phyloP scores from a whole-genome alignment of 2,797 vertebrate species.

The Tauraco hartlaubi region DNA sequence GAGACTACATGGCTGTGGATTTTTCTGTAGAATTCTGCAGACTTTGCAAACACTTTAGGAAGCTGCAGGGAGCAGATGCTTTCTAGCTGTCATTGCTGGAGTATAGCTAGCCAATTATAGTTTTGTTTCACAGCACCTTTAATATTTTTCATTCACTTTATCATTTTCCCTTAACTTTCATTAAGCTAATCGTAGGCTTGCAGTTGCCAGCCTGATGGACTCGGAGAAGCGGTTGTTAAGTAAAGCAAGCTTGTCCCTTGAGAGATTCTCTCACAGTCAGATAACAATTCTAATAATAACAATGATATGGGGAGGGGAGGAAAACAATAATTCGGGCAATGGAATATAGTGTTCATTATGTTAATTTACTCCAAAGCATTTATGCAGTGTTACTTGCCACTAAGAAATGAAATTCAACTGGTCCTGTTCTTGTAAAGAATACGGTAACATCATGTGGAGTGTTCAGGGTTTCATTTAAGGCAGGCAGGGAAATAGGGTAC shows the following conservation, averaged over 20 bases:
- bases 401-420: not conserved
- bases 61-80: not conserved
- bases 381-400: not conserved
- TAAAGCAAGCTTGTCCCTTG: slow-evolving; percentile 8
- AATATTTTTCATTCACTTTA: slow-evolving; percentile 31
- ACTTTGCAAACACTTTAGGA: slow-evolving; percentile 16
- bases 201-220: slow-evolving; percentile 29
- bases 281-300: slow-evolving; percentile 47
- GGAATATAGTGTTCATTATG: slow-evolving; percentile 25
- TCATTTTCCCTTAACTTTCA: slow-evolving; percentile 22
- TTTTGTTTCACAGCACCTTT: slow-evolving; percentile 30
- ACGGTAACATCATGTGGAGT: not conserved
- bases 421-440: not conserved
- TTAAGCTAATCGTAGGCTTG: slow-evolving; percentile 20
- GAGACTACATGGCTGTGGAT: not conserved
- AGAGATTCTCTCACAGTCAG: slow-evolving; percentile 28
- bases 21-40: slow-evolving; percentile 46
- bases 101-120: not conserved
- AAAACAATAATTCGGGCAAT: slow-evolving; percentile 34
- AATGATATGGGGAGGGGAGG: not conserved
- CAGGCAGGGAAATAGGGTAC: not conserved
- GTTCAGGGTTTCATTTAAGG: not conserved
- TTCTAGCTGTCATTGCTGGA: not conserved
- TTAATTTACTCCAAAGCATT: slow-evolving; percentile 35
- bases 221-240: slow-evolving; percentile 33